These are phyloP conservation scores for Ptilonorhynchus violaceus DNA, from an alignment of 2,113 vertebrate species.

Conservation along the genomic window DNA sequence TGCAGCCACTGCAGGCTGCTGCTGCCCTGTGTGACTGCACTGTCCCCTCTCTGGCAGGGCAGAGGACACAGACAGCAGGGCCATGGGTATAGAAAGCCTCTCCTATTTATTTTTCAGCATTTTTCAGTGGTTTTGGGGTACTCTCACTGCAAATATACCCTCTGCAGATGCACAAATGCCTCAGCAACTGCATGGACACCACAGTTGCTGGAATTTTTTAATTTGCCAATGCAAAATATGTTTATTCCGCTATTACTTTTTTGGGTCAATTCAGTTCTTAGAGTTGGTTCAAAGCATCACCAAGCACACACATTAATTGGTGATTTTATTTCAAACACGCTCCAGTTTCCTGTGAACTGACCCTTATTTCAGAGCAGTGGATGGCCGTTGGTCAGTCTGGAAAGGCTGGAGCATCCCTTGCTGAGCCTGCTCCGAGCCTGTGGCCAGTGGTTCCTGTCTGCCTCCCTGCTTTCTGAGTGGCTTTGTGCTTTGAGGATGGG, in stretches of 20 bases:
- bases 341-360: background rate
- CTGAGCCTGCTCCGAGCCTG: accelerated
- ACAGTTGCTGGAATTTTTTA: accelerated
- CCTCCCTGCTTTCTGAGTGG: background rate
- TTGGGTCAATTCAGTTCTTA: background rate
- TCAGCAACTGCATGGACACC: background rate
- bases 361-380: background rate
- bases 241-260: background rate
- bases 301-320: background rate
- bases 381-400: background rate
- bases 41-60: background rate
- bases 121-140: accelerated
- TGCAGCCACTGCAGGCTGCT: accelerated
- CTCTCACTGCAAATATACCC: background rate
- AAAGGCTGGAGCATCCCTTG: background rate
- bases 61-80: background rate
- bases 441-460: background rate
- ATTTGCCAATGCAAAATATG: background rate
- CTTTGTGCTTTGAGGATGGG: background rate
- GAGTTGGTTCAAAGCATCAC: background rate
- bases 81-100: background rate
- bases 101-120: accelerated
- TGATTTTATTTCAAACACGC: background rate
- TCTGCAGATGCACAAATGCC: background rate
- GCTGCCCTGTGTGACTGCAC: background rate